Percentiles rank a stretch among this genome's conserved stretches.
Evolutionary conservation across 2,888 invertebrate genomes (phyloP).

Genomic region (Blera fallax): DNA sequence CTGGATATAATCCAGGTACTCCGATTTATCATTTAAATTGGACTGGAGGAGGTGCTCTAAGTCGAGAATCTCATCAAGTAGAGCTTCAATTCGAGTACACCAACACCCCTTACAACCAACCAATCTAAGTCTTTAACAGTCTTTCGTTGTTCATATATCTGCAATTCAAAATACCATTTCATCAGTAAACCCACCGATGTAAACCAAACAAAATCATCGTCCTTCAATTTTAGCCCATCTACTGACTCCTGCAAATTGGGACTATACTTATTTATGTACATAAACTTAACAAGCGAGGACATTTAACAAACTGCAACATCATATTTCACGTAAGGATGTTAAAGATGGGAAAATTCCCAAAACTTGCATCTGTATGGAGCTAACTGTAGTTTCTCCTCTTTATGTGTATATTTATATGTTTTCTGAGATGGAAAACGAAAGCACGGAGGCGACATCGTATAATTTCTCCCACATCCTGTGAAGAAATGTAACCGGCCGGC

Average conservation of each 20-base stretch:
- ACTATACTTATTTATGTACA: constrained; percentile 55
- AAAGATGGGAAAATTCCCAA: constrained; percentile 47
- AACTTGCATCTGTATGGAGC: constrained; percentile 31
- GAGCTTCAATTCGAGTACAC: too few species aligned
- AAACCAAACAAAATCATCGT: constrained; percentile 33
- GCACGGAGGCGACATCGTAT: constrained; percentile 61
- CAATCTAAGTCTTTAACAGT: too few species aligned
- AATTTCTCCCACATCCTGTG: constrained; percentile 64
- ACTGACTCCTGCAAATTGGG: constrained; percentile 25
- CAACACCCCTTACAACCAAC: too few species aligned
- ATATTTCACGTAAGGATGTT: constrained; percentile 39
- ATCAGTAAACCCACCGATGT: constrained; percentile 2
- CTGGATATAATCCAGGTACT: too few species aligned
- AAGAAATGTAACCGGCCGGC: constrained; percentile 54
- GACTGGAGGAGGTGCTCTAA: too few species aligned
- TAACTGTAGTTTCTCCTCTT: neutral
- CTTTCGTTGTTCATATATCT: too few species aligned
- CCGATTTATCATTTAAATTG: too few species aligned
- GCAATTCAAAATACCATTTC: constrained; percentile 47
- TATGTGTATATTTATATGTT: too few species aligned
- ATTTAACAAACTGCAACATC: constrained; percentile 63
- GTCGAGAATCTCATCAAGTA: too few species aligned
- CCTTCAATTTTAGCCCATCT: constrained; percentile 40
- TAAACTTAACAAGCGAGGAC: constrained; percentile 45
- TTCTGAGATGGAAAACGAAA: constrained; percentile 37